Evolutionary conservation across 2,888 invertebrate species (phyloP).

Genomic region (Candidula unifasciata): DNA sequence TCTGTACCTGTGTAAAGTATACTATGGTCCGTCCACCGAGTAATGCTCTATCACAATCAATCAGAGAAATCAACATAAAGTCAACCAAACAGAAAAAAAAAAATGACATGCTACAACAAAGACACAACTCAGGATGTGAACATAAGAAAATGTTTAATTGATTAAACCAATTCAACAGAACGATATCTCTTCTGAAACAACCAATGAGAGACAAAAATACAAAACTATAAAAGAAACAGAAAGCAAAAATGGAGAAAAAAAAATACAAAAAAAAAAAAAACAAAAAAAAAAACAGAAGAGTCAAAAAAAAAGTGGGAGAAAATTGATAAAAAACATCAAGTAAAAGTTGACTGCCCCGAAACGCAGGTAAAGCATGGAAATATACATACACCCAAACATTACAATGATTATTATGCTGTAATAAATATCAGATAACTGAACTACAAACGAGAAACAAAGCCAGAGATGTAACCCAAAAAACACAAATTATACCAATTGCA

Average conservation of each 20-base stretch:
- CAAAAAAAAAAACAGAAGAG: background rate
- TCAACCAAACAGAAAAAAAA: background rate
- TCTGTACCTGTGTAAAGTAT: too few relatives aligned
- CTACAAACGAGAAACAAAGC: constrained; percentile 10
- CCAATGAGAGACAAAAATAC: background rate
- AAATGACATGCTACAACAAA: constrained; percentile 17
- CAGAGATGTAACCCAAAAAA: background rate
- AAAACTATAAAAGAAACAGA: constrained; percentile 18
- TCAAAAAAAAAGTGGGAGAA: background rate
- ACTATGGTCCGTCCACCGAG: background rate
- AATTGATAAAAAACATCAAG: constrained; percentile 15
- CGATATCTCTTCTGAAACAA: background rate
- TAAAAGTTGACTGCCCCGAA: background rate
- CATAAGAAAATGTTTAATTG: constrained; percentile 33
- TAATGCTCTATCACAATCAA: background rate
- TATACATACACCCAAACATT: background rate
- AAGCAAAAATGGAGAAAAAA: background rate
- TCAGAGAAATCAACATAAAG: background rate
- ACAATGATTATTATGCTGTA: constrained; percentile 24
- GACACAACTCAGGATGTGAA: constrained; percentile 30
- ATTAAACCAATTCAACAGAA: constrained; percentile 27
- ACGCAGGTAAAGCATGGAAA: constrained; percentile 14
- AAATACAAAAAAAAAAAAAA: background rate
- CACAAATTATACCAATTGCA: background rate
- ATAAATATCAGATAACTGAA: background rate